Evolutionary conservation across 2,888 invertebrate species (phyloP), one percentile per base, ranked within the genome.

Genomic region (Troilus luridus): DNA sequence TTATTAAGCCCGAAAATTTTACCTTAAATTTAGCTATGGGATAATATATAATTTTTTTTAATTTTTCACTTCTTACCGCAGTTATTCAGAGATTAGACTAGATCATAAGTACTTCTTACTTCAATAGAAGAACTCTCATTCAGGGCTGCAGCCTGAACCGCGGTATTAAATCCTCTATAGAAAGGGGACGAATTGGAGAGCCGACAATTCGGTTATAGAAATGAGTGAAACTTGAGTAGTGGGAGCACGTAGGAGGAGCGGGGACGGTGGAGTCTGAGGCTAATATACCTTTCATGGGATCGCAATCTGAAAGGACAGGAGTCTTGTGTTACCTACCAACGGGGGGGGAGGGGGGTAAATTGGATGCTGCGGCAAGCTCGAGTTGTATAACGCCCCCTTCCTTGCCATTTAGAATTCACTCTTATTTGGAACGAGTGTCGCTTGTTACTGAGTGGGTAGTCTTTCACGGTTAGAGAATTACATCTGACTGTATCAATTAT

Each of bases 271-370:
- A 77, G 27, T 77, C 72, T 77, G 72, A 77, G 72, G 27, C 72
- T 77, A 77, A 77, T 77, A 77, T 77, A 27, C 72, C 72, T 77
- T 77, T 77, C 72, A 77, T 77, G 72, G 41, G 27, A 77, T 19
- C 27, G 72, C 72, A 77, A 77, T 77, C 72, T 77, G 27, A 77
- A 77, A 77, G 72, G 72, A 77, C 72, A 77, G 72, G 72, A 77
- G 72, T 77, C 72, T 77, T 77, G 72, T 77, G 72, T 77, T 77
- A 77, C 72, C 72, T 77, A 17, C n/a, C n/a, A 8, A 0, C n/a
- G 64, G n/a, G n/a, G 8, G 11, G 67, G 67, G 24, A 72, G 41
- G 17, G 72, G 41, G 72, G 72, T 17, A 77, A 77, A 77, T 77
- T 77, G 72, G 72, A 41, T 77, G 72, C 72, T 77, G 72, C 19